Evolutionary conservation across 2,888 invertebrate species (phyloP).

Genomic region (Isoperla grammatica): DNA sequence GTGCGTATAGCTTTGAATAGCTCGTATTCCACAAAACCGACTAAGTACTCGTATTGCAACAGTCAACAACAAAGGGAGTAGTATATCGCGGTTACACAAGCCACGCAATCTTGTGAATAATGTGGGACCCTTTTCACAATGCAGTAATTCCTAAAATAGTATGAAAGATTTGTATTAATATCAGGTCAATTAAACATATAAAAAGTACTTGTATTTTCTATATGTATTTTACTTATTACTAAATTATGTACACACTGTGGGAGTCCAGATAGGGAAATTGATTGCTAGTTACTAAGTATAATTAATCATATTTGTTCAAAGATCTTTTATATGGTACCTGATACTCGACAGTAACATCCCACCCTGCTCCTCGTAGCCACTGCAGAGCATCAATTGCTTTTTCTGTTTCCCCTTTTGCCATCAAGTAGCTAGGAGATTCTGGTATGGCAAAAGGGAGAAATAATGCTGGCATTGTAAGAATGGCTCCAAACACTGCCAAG

Average conservation of each 20-base stretch:
- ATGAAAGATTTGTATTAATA: too few species aligned
- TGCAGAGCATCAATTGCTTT: slow-evolving; percentile 25
- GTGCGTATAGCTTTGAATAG: slow-evolving; percentile 30
- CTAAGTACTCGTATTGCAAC: slow-evolving; percentile 25
- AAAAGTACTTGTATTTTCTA: background rate
- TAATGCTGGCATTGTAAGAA: slow-evolving; percentile 26
- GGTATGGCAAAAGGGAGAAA: slow-evolving; percentile 27
- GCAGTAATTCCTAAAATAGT: slow-evolving; percentile 24
- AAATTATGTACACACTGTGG: too few species aligned
- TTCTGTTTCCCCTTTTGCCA: slow-evolving; percentile 19
- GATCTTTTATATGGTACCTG: too few species aligned
- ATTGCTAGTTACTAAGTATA: too few species aligned
- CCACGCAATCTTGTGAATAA: slow-evolving; percentile 19
- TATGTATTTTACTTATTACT: background rate
- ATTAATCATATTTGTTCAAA: too few species aligned
- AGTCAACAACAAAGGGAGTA: slow-evolving; percentile 23
- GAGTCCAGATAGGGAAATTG: too few species aligned
- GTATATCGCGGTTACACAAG: slow-evolving; percentile 23
- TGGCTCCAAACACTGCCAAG: slow-evolving; percentile 28
- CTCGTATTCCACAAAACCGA: slow-evolving; percentile 31
- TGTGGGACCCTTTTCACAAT: slow-evolving; percentile 25
- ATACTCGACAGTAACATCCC: slow-evolving; percentile 28
- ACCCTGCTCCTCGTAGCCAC: slow-evolving; percentile 25
- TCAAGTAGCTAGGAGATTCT: slow-evolving; percentile 28
- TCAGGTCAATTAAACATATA: background rate